These are phyloP conservation scores for Tragelaphus imberbis DNA, from an alignment of 2,113 vertebrate species.

Conservation along the genomic window DNA sequence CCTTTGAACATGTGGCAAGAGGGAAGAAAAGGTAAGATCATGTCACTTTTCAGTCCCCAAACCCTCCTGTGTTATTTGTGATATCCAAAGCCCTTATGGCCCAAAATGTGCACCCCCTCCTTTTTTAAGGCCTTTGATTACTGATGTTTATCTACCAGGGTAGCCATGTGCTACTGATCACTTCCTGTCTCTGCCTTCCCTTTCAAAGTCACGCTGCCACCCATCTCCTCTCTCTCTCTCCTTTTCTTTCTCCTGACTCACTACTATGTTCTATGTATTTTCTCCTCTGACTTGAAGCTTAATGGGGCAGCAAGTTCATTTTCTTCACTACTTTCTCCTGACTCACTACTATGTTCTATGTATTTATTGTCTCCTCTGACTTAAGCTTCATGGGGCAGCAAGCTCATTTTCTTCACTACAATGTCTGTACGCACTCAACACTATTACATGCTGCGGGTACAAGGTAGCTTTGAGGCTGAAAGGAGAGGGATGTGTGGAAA, in stretches of 20 bases:
- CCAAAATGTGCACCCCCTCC: not conserved
- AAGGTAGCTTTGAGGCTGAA: not conserved
- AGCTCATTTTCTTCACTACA: not conserved
- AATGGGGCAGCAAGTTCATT: not conserved
- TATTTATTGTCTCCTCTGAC: not conserved
- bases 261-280: not conserved
- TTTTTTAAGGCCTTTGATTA: not conserved
- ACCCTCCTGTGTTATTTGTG: not conserved
- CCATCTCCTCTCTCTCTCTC: not conserved
- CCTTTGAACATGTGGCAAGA: not conserved
- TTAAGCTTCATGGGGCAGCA: not conserved
- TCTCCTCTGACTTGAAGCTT: not conserved
- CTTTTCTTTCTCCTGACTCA: not conserved
- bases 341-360: not conserved
- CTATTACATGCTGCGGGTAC: not conserved
- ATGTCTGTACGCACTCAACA: not conserved
- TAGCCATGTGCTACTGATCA: not conserved
- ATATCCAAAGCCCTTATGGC: not conserved
- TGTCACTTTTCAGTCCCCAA: not conserved
- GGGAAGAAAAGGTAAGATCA: not conserved
- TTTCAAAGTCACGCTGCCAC: too few relatives aligned
- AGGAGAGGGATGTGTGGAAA: not conserved
- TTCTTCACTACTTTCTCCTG: not conserved
- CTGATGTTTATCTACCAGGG: not conserved
- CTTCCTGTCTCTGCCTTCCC: not conserved